Evolutionary conservation across 2,888 invertebrate genomes (phyloP), one percentile per base, ranked within the genome.

Genomic region (Acleris sparsana): DNA sequence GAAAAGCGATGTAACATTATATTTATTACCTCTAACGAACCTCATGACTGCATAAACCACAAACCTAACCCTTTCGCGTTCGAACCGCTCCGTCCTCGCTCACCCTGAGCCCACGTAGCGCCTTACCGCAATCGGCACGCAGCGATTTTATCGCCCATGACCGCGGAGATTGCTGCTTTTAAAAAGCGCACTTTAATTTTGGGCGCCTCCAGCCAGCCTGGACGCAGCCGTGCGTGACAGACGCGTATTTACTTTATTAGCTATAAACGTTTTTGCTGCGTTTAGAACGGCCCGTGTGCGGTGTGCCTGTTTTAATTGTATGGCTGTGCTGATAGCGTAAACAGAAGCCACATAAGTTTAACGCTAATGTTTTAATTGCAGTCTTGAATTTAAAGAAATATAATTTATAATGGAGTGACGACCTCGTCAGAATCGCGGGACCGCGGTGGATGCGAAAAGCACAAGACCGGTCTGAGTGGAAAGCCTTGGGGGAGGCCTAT

Each of bases 151-250:
- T 92, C 87, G 92, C 82, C 81, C 88, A 89, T 89, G 88, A 91
- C 91, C 82, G 85, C 81, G 82, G 76, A 83, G 86, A 85, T 86
- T 84, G 85, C 76, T 79, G 85, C 84, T 88, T 84, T 87, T 87
- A 85, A 89, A 89, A 89, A 87, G 88, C 88, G 82, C 86, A 86
- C 83, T 88, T 91, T 89, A 92, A 90, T 89, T 91, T 86, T 81
- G 88, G 84, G 76, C 82, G 76, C 78, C 77, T 78, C 79, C 78
- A 77, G 79, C 83, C 74, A 78, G 73, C 80, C 77, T 73, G 77
- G 75, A 72, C 73, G 78, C 84, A 77, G 75, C 80, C 91, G 91
- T 89, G 90, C 91, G 89, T 85, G 81, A 77, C 87, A 78, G 79
- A 80, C 79, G 80, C 84, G 83, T 86, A 86, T 88, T 88, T 87